These are phyloP conservation scores for Huso huso DNA, from an alignment of 2,797 vertebrate genomes.

Conservation along the genomic window DNA sequence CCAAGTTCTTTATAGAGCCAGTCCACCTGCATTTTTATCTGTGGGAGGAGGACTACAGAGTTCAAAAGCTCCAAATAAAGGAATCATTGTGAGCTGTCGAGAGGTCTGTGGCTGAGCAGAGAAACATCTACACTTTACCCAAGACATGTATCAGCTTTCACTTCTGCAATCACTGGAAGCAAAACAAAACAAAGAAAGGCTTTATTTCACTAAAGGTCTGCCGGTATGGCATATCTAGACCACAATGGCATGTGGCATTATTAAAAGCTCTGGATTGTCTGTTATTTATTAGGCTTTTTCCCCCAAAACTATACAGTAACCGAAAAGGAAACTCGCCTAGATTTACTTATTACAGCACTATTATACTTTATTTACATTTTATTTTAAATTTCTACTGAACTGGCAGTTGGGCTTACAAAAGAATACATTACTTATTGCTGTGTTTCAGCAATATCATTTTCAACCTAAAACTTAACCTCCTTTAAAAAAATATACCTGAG, in stretches of 20 bases:
- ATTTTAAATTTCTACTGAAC: too few species aligned
- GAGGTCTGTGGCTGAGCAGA: constrained; percentile 38
- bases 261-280: constrained; percentile 12
- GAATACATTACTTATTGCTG: too few species aligned
- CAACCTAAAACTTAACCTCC: too few species aligned
- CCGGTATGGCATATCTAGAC: constrained; percentile 27
- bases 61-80: constrained; percentile 31
- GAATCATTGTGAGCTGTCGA: constrained; percentile 44
- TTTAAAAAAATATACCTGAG: too few species aligned
- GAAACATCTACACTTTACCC: constrained; percentile 42
- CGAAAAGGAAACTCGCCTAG: constrained; percentile 12
- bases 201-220: constrained; percentile 34
- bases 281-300: constrained; percentile 14
- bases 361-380: too few species aligned
- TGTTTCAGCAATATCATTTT: too few species aligned
- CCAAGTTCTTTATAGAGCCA: constrained; percentile 19
- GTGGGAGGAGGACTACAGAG: constrained; percentile 20
- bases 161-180: constrained; percentile 27
- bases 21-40: constrained; percentile 41
- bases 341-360: too few species aligned
- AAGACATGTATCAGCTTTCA: constrained; percentile 42
- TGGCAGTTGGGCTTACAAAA: too few species aligned
- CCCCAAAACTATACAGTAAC: background rate
- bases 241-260: constrained; percentile 12
- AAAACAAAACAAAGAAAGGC: constrained; percentile 37